Percentiles rank a stretch among this genome's conserved stretches.
Evolutionary conservation across 2,888 invertebrate species (phyloP).

Genomic region (Drosophila mercatorum): DNA sequence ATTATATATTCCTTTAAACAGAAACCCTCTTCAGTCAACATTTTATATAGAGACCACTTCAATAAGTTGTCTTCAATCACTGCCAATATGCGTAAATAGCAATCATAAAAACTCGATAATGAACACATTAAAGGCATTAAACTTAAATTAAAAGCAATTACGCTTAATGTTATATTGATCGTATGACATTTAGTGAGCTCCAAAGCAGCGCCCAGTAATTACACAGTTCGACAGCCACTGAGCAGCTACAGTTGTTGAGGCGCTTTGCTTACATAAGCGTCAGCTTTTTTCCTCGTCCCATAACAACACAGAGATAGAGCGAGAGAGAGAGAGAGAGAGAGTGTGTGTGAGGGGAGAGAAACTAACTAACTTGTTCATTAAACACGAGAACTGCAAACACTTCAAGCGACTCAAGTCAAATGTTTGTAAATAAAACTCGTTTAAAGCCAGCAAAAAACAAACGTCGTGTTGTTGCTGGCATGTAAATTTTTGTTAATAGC

Average conservation of each 20-base stretch:
- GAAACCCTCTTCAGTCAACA: not conserved
- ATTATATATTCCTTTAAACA: no score
- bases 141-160: constrained; percentile 15
- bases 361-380: constrained; percentile 71
- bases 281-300: constrained; percentile 24
- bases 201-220: constrained; percentile 10
- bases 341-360: constrained; percentile 9
- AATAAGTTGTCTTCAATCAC: not conserved
- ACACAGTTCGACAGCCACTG: constrained; percentile 42
- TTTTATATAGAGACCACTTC: not conserved
- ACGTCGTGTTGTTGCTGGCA: constrained; percentile 39
- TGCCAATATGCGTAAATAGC: not conserved
- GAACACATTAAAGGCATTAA: constrained; percentile 7
- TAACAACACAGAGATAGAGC: not conserved
- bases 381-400: constrained; percentile 74
- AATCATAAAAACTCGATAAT: constrained; percentile 3
- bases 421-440: constrained; percentile 78
- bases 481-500: constrained; percentile 75
- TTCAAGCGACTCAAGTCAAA: constrained; percentile 48
- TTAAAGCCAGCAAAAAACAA: constrained; percentile 44
- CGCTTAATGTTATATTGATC: constrained; percentile 7
- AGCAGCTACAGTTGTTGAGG: constrained; percentile 24
- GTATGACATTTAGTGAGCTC: constrained; percentile 24
- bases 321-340: not conserved
- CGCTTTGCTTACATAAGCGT: constrained; percentile 61